A percentile compares a stretch with the other conserved stretches of the same genome.
These are phyloP conservation scores for Buathra laborator DNA, from an alignment of 2,888 invertebrate species.

Conservation along the genomic window DNA sequence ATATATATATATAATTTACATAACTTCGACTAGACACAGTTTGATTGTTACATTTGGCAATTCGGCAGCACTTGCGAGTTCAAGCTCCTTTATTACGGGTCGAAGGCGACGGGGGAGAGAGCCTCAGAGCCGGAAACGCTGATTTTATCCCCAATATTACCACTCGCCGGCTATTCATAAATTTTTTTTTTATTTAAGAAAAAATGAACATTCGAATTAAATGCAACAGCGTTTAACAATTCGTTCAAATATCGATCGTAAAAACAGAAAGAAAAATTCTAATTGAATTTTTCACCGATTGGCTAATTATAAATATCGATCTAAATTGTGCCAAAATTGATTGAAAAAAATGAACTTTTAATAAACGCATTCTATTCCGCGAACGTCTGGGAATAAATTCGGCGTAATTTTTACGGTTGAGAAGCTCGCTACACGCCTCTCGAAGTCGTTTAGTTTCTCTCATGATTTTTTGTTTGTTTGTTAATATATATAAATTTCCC, in stretches of 20 bases:
- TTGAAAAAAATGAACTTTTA: neutral
- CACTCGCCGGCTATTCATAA: neutral
- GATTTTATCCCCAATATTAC: slow-evolving; percentile 26
- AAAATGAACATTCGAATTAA: neutral
- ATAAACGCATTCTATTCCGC: neutral
- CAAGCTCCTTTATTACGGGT: slow-evolving; percentile 75
- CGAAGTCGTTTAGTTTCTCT: slow-evolving; percentile 43
- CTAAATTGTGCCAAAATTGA: neutral
- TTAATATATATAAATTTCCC: slow-evolving; percentile 54
- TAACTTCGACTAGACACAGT: slow-evolving; percentile 77
- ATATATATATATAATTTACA: slow-evolving; percentile 65
- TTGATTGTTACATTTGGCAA: slow-evolving; percentile 82
- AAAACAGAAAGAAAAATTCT: neutral
- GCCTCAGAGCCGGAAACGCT: slow-evolving; percentile 41
- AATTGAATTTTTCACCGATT: neutral
- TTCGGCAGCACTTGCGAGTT: slow-evolving; percentile 81
- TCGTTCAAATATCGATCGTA: neutral
- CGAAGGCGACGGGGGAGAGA: slow-evolving; percentile 64
- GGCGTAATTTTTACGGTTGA: slow-evolving; percentile 30
- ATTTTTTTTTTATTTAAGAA: slow-evolving; percentile 4
- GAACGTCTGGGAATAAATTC: slow-evolving; percentile 23
- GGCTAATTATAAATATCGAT: neutral
- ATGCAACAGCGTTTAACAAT: neutral
- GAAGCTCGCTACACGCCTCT: slow-evolving; percentile 46
- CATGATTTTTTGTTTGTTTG: slow-evolving; percentile 29